Base-by-base conservation (phyloP, 2,888 invertebrate species). In the Lucinisca nassula region DNA sequence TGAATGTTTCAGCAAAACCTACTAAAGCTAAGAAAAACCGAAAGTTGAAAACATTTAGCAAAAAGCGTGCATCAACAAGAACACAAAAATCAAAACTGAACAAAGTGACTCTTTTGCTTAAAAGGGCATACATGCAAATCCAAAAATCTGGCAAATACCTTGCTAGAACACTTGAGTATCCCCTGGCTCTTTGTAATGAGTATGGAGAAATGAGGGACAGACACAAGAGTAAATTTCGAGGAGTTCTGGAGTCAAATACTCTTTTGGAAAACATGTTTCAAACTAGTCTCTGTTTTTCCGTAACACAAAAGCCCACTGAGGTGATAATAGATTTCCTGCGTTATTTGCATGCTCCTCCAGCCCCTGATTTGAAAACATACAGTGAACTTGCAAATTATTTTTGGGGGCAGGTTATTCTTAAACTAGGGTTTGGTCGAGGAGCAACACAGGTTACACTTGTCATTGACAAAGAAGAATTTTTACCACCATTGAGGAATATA, bases 61-160 rank as follows among this genome's bases (percentile, higher is more conserved):
- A 30, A 61, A 10, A 61, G 14, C 45, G 30, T 10, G 61, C 30
- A 8, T 27, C 61, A 61, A 2, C 27, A 61, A 61, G 30, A 27
- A 61, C 61, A n/a, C 61, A 61, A 14, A 61, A 61, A 61, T 8
- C 6, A 8, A 61, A 61, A 61, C 61, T 61, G 3, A 14, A 14
- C 6, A 27, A 61, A 61, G 61, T 61, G 61, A 61, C 61, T 1
- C 30, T 61, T 8, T 14, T 61, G 6, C 61, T 61, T 10, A 61
- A 61, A 61, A 61, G 61, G 27, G 61, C 61, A 61, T 61, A 61
- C 61, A 61, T 61, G 61, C 61, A 61, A 61, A 61, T 61, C 27
- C 61, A 61, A 61, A 61, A 61, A 61, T 61, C 61, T 8, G 61
- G 61, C 30, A 61, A 61, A 61, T 61, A 24, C 27, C 61, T 61